Conservation (phyloP, 2,113 vertebrate genomes). For the Sorex araneus region DNA sequence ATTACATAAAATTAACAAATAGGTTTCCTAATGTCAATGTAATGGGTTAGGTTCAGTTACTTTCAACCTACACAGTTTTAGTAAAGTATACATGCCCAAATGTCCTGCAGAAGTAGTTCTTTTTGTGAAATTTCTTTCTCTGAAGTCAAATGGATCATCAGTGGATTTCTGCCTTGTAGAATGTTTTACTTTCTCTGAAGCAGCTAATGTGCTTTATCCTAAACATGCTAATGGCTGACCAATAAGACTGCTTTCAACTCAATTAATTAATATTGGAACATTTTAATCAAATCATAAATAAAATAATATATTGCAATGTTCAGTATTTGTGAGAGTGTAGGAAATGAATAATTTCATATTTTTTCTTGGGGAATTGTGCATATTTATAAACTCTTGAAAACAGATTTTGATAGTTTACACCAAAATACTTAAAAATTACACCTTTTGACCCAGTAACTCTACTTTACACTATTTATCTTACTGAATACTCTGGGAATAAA, state of each 20-base stretch:
- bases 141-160: not conserved
- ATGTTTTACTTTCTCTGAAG: conserved; percentile 23
- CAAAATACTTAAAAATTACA: not conserved
- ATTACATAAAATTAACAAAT: not conserved
- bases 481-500: no score
- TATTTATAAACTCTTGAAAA: conserved; percentile 14
- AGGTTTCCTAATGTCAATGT: not conserved
- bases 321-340: not conserved
- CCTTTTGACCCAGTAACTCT: not conserved
- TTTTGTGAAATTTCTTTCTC: not conserved
- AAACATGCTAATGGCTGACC: not conserved
- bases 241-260: not conserved
- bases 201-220: not conserved
- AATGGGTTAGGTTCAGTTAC: not conserved
- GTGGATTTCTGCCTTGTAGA: not conserved
- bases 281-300: not conserved
- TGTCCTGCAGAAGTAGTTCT: not conserved
- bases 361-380: not conserved
- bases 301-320: not conserved
- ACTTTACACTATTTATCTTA: not conserved
- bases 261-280: conserved; percentile 7
- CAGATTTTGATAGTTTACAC: not conserved
- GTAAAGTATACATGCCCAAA: not conserved
- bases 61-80: not conserved
- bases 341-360: not conserved